phyloP scores from a whole-genome alignment of 2,888 invertebrate species.

The Petrolisthes manimaculis region DNA sequence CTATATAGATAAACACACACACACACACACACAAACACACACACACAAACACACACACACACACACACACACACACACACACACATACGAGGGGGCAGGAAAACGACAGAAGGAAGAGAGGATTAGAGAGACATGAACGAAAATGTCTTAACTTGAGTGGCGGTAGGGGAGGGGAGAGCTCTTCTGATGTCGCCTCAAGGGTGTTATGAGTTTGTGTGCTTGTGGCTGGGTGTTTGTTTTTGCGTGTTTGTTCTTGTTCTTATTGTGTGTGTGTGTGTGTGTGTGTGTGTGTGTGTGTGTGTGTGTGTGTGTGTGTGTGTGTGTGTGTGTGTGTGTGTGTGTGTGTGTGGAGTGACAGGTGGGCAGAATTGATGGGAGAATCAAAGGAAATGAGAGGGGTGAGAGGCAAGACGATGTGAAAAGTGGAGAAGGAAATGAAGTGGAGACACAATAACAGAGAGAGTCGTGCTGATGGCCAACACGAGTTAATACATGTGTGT shows the following conservation, averaged over 20 bases:
- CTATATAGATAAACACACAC: neutral
- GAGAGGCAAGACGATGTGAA: no score
- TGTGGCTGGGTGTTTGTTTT: no score
- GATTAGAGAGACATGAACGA: neutral
- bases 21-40: neutral
- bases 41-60: neutral
- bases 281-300: constrained; percentile 1
- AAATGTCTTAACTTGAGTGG: neutral
- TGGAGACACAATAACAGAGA: no score
- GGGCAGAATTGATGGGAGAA: no score
- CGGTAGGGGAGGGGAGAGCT: no score
- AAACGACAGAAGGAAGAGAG: neutral
- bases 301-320: neutral
- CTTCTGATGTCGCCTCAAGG: no score
- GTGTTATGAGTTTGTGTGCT: no score
- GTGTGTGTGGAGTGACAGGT: neutral
- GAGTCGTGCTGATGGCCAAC: no score
- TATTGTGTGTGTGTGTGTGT: neutral
- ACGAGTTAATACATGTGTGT: no score
- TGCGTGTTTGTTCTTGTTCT: no score
- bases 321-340: neutral
- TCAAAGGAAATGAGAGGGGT: no score
- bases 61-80: neutral
- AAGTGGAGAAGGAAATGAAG: no score
- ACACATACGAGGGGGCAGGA: neutral